Conservation (phyloP, 1,140 invertebrate species). For the Macrocentrus cingulum region DNA sequence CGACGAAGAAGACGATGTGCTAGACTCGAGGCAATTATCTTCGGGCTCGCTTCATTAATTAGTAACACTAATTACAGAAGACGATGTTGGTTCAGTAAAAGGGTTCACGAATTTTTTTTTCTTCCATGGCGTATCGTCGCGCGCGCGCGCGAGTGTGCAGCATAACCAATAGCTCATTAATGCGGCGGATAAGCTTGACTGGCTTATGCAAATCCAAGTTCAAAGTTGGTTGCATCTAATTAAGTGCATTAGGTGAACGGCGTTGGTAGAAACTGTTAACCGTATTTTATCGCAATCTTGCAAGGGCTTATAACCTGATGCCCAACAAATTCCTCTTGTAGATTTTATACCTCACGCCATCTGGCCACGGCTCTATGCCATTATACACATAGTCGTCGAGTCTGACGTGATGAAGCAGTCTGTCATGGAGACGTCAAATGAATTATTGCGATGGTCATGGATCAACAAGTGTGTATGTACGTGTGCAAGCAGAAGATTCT, state of each 20-base stretch:
- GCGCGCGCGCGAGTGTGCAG: background rate
- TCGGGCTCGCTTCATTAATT: conserved; percentile 36
- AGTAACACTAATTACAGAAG: conserved; percentile 41
- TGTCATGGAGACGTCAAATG: conserved; percentile 20
- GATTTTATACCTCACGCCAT: no score
- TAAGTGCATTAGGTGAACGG: conserved; percentile 33
- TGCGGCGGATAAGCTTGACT: conserved; percentile 27
- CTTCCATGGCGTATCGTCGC: background rate
- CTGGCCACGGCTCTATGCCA: no score
- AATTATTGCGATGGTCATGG: conserved; percentile 17
- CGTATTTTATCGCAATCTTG: background rate
- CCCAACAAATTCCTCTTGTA: background rate
- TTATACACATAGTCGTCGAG: no score
- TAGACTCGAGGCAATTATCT: conserved; percentile 11
- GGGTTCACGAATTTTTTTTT: background rate
- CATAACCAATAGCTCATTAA: conserved; percentile 35
- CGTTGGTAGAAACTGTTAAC: conserved; percentile 26
- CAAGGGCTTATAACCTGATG: background rate
- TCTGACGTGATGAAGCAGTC: background rate
- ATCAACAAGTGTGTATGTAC: conserved; percentile 7
- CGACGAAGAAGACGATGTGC: background rate
- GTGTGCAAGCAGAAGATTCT: conserved; percentile 1
- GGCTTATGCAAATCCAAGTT: conserved; percentile 38
- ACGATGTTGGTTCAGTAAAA: background rate
- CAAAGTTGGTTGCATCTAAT: conserved; percentile 42